These are phyloP conservation scores for Drosophila colorata DNA, from an alignment of 2,888 invertebrate genomes.

Conservation along the genomic window DNA sequence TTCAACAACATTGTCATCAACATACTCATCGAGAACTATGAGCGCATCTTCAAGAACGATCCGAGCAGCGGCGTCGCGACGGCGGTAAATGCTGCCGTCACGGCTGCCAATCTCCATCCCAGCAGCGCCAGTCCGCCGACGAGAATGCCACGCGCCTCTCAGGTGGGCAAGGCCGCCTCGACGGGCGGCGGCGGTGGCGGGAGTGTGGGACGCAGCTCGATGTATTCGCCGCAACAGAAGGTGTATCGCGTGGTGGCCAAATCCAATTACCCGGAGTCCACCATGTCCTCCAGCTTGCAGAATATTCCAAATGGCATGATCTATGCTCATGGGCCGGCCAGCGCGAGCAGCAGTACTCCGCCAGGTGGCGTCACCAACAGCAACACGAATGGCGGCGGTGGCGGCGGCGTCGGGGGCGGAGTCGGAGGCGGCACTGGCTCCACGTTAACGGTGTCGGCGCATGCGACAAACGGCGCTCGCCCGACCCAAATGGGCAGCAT, in stretches of 20 bases:
- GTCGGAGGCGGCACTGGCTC: constrained; percentile 50
- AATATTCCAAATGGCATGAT: constrained; percentile 85
- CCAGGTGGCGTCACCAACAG: constrained; percentile 33
- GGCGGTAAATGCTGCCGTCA: constrained; percentile 12
- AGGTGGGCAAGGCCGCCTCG: constrained; percentile 68
- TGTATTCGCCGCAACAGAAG: constrained; percentile 84
- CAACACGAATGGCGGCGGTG: constrained; percentile 59
- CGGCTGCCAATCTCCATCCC: constrained; percentile 39
- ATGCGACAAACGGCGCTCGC: constrained; percentile 67
- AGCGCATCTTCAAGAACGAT: constrained; percentile 88
- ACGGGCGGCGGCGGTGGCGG: constrained; percentile 49
- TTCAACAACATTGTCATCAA: constrained; percentile 99
- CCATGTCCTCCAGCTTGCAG: constrained; percentile 85
- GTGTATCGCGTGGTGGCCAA: constrained; percentile 84
- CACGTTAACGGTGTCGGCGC: constrained; percentile 47
- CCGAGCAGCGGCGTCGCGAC: constrained; percentile 70
- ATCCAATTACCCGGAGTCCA: constrained; percentile 84
- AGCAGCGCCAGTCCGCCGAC: constrained; percentile 82
- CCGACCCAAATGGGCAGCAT: constrained; percentile 80
- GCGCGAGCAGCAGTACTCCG: constrained; percentile 61
- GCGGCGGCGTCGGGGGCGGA: too few species aligned
- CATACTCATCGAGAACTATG: constrained; percentile 95
- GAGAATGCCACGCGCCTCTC: constrained; percentile 83
- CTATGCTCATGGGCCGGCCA: constrained; percentile 76
- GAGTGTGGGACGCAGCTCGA: constrained; percentile 75